phyloP scores from a whole-genome alignment of 2,797 vertebrate genomes.

The Phoebastria nigripes region DNA sequence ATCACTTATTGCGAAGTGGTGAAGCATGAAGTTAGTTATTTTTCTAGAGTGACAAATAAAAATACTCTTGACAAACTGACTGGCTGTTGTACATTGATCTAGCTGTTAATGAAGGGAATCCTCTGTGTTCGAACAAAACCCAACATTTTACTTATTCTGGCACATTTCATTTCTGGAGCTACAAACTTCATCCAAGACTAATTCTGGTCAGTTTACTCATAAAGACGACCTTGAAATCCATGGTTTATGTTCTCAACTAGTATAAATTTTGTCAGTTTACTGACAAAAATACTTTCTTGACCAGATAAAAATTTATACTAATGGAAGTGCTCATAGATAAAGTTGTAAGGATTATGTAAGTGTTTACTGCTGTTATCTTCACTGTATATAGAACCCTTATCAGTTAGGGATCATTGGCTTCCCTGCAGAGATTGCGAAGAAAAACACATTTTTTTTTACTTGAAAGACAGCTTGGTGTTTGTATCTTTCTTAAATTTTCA shows the following conservation, averaged over 20 bases:
- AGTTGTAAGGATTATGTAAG: neutral
- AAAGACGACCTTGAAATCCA: neutral
- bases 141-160: neutral
- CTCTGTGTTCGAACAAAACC: neutral
- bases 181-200: neutral
- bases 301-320: neutral
- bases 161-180: neutral
- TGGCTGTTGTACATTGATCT: neutral
- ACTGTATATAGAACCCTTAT: neutral
- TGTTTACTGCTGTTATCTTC: neutral
- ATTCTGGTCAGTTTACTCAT: neutral
- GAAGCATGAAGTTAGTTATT: neutral
- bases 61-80: neutral
- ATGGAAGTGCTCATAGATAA: neutral
- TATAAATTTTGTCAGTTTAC: neutral
- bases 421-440: neutral
- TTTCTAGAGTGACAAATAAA: neutral
- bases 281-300: neutral
- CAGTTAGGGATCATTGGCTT: neutral
- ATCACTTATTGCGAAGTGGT: neutral
- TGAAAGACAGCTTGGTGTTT: neutral
- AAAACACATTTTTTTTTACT: neutral
- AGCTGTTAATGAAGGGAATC: neutral
- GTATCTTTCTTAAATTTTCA: slow-evolving; percentile 1
- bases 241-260: neutral